These are phyloP conservation scores for Parasteatoda lunata DNA, from an alignment of 2,888 invertebrate species.

Conservation along the genomic window DNA sequence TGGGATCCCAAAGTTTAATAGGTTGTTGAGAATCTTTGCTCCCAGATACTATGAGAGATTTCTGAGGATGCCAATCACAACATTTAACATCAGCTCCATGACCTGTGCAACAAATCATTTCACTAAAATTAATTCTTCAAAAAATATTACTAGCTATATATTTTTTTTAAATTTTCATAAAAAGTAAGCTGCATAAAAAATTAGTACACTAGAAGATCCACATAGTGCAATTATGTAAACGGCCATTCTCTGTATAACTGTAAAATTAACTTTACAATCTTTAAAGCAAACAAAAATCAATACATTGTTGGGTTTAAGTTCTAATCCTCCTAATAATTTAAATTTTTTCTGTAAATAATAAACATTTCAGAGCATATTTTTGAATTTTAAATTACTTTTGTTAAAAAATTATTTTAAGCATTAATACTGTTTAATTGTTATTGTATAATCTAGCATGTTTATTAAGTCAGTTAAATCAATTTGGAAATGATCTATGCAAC, in stretches of 20 bases:
- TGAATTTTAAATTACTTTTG: no score
- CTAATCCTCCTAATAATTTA: no score
- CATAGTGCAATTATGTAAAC: neutral
- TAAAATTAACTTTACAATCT: neutral
- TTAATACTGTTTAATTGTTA: no score
- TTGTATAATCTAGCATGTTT: no score
- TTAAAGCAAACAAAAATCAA: no score
- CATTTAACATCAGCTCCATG: slow-evolving; percentile 99
- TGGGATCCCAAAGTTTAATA: slow-evolving; percentile 99
- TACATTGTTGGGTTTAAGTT: no score
- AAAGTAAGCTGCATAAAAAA: neutral
- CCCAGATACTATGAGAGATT: slow-evolving; percentile 96
- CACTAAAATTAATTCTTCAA: neutral
- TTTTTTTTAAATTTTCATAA: neutral
- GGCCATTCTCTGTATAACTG: neutral
- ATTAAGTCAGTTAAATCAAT: no score
- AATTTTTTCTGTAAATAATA: no score
- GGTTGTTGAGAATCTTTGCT: slow-evolving; percentile 99
- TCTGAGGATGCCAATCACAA: slow-evolving; percentile 99
- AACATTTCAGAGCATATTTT: no score
- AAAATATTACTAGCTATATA: neutral
- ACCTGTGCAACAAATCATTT: slow-evolving; percentile 77
- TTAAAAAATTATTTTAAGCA: no score
- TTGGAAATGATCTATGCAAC: no score
- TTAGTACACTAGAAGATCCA: neutral